Percentiles rank a stretch among this genome's conserved stretches.
These are phyloP conservation scores for Noctua janthina DNA, from an alignment of 2,888 invertebrate genomes.

Conservation along the genomic window DNA sequence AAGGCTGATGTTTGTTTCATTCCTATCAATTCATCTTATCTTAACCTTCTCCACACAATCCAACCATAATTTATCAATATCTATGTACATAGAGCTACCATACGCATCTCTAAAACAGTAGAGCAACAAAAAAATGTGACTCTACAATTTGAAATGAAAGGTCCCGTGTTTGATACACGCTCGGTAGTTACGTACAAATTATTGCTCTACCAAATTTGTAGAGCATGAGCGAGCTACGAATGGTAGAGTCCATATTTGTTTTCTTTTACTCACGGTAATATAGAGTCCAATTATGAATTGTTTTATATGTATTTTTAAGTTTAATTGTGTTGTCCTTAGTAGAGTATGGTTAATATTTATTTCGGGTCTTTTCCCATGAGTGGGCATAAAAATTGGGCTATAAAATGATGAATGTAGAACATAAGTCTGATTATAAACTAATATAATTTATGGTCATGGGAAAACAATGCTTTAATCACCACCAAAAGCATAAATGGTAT, in stretches of 20 bases:
- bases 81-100: slow-evolving; percentile 59
- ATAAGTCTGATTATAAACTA: slow-evolving; percentile 12
- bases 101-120: slow-evolving; percentile 77
- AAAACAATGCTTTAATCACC: neutral
- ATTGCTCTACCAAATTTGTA: slow-evolving; percentile 63
- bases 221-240: slow-evolving; percentile 48
- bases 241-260: slow-evolving; percentile 50
- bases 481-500: neutral
- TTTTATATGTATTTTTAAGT: slow-evolving; percentile 29
- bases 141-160: slow-evolving; percentile 78
- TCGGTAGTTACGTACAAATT: slow-evolving; percentile 77
- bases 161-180: slow-evolving; percentile 73
- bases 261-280: slow-evolving; percentile 39
- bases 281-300: slow-evolving; percentile 50
- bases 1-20: neutral
- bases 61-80: slow-evolving; percentile 47
- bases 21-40: neutral
- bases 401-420: slow-evolving; percentile 8
- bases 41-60: slow-evolving; percentile 40
- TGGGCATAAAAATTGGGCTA: neutral
- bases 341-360: slow-evolving; percentile 11
- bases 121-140: slow-evolving; percentile 79
- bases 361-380: slow-evolving; percentile 38
- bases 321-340: slow-evolving; percentile 46
- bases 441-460: neutral